phyloP scores from a whole-genome alignment of 2,113 vertebrate genomes.

The Myrmecophaga tridactyla region DNA sequence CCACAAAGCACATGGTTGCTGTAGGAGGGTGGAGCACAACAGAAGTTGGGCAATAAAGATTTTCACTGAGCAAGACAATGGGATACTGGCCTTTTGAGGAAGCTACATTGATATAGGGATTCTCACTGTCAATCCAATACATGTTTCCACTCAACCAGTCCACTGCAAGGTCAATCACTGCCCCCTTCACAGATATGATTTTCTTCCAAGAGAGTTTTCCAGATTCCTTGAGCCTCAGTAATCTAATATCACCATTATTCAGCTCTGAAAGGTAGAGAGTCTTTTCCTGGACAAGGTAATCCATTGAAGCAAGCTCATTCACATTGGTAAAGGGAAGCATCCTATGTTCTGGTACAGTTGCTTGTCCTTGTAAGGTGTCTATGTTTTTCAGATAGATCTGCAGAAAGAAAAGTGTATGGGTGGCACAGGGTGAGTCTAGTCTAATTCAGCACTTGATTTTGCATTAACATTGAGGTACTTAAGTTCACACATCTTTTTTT shows the following conservation, averaged over 20 bases:
- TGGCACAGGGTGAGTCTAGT: neutral
- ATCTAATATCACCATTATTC: constrained; percentile 80
- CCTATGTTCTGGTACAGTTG: constrained; percentile 79
- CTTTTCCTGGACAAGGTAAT: constrained; percentile 82
- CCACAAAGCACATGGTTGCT: constrained; percentile 88
- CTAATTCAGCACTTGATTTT: neutral
- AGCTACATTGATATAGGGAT: constrained; percentile 83
- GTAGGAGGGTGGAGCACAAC: constrained; percentile 86
- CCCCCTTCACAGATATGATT: constrained; percentile 82
- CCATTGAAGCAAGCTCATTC: constrained; percentile 79
- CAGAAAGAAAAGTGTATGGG: neutral
- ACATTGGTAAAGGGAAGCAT: constrained; percentile 82
- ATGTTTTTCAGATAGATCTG: constrained; percentile 89
- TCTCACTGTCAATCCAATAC: constrained; percentile 89
- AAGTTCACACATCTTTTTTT: neutral
- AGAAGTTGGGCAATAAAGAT: constrained; percentile 79
- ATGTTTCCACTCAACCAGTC: constrained; percentile 93
- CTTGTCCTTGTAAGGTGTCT: constrained; percentile 63
- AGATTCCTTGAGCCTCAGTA: constrained; percentile 82
- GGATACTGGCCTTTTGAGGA: constrained; percentile 77
- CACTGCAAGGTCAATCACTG: constrained; percentile 85
- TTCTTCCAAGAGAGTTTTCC: constrained; percentile 78
- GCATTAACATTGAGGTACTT: neutral
- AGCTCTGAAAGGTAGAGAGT: constrained; percentile 87
- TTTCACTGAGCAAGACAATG: constrained; percentile 78